A percentile compares a stretch with the other conserved stretches of the same genome.
These are phyloP conservation scores for Pollenia griseotomentosa DNA, from an alignment of 2,888 invertebrate genomes.

Conservation along the genomic window DNA sequence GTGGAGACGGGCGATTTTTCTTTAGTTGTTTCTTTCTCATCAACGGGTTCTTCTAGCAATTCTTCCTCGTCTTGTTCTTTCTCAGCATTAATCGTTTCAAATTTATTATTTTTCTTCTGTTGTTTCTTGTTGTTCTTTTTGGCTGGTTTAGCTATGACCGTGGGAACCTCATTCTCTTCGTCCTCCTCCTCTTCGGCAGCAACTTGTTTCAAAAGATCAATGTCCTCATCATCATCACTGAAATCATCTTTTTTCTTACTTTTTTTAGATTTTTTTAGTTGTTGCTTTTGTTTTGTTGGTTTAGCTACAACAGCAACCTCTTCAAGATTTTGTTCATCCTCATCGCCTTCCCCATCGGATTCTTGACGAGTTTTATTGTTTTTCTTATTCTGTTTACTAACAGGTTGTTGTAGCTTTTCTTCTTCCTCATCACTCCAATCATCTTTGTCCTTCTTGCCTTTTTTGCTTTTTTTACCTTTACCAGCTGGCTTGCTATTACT, in stretches of 20 bases:
- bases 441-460: slow-evolving; percentile 85
- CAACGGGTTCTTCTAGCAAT: slow-evolving; percentile 77
- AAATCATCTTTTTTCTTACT: slow-evolving; percentile 80
- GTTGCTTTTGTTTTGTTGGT: slow-evolving; percentile 76
- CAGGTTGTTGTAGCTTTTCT: slow-evolving; percentile 60
- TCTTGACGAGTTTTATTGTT: slow-evolving; percentile 70
- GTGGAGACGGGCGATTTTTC: slow-evolving; percentile 22
- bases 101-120: slow-evolving; percentile 76
- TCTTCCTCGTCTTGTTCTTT: slow-evolving; percentile 76
- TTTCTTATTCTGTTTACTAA: slow-evolving; percentile 62
- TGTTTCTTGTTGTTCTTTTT: slow-evolving; percentile 83
- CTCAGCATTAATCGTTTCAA: slow-evolving; percentile 77
- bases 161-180: slow-evolving; percentile 72
- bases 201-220: slow-evolving; percentile 61
- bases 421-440: slow-evolving; percentile 85
- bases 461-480: slow-evolving; percentile 77
- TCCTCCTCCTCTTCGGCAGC: slow-evolving; percentile 79
- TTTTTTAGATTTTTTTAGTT: slow-evolving; percentile 79
- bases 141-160: slow-evolving; percentile 76
- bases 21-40: slow-evolving; percentile 31
- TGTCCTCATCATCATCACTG: slow-evolving; percentile 79
- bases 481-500: slow-evolving; percentile 75
- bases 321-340: slow-evolving; percentile 64
- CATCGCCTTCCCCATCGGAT: slow-evolving; percentile 68
- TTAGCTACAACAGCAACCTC: slow-evolving; percentile 69